Conservation (phyloP, 2,888 invertebrate genomes). For the Tubulanus polymorphus region DNA sequence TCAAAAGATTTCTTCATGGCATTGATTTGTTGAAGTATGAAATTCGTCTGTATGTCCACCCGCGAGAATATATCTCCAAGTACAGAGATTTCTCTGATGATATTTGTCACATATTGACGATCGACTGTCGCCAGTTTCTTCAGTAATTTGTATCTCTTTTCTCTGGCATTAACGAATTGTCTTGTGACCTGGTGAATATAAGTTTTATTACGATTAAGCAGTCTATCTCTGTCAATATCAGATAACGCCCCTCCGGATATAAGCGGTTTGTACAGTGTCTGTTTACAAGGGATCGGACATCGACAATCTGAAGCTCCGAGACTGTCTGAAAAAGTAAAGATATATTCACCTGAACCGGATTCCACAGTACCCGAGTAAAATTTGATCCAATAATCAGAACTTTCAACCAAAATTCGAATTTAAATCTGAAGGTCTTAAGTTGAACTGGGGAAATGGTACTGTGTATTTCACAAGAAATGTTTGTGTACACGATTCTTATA, state of each 20-base stretch:
- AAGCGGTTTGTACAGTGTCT: constrained; percentile 31
- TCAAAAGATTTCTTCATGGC: neutral
- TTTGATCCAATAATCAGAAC: too few relatives aligned
- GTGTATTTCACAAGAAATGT: too few relatives aligned
- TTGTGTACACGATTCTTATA: too few relatives aligned
- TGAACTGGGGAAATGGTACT: too few relatives aligned
- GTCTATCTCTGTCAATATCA: constrained; percentile 24
- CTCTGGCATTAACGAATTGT: constrained; percentile 11
- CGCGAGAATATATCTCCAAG: neutral
- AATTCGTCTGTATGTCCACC: neutral
- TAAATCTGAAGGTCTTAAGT: too few relatives aligned
- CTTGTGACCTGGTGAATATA: constrained; percentile 14
- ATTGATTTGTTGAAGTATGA: neutral
- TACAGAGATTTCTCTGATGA: neutral
- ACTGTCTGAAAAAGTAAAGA: too few relatives aligned
- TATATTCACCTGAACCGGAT: too few relatives aligned
- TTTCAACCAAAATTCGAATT: too few relatives aligned
- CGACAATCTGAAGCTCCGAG: too few relatives aligned
- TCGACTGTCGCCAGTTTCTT: neutral
- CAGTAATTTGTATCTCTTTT: neutral
- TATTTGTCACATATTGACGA: neutral
- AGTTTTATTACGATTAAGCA: constrained; percentile 19
- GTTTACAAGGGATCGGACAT: constrained; percentile 36
- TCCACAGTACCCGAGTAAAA: too few relatives aligned
- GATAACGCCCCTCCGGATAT: constrained; percentile 37